These are phyloP conservation scores for Cheilosia pagana DNA, from an alignment of 2,888 invertebrate genomes.

Conservation along the genomic window DNA sequence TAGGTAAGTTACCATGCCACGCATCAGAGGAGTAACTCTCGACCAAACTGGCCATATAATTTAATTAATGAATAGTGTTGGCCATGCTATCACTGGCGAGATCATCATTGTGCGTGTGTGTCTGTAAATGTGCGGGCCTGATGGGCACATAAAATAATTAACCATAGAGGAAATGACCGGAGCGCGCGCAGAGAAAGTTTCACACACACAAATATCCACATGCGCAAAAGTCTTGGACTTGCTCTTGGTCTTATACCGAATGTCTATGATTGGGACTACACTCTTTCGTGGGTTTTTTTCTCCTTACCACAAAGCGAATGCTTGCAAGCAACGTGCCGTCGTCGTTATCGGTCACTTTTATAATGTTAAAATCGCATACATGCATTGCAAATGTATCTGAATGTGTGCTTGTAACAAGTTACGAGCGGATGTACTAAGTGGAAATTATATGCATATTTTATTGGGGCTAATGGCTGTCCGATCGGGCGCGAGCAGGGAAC, in stretches of 20 bases:
- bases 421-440: slow-evolving; percentile 74
- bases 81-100: slow-evolving; percentile 48
- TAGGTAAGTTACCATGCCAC: slow-evolving; percentile 86
- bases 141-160: slow-evolving; percentile 59
- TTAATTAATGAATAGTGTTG: slow-evolving; percentile 61
- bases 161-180: slow-evolving; percentile 67
- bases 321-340: slow-evolving; percentile 15
- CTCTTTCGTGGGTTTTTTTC: slow-evolving; percentile 70
- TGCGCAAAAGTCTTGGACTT: not conserved
- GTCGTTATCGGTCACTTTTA: slow-evolving; percentile 65
- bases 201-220: slow-evolving; percentile 49
- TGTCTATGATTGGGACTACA: slow-evolving; percentile 53
- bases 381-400: slow-evolving; percentile 17
- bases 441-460: slow-evolving; percentile 73
- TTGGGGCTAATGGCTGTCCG: slow-evolving; percentile 70
- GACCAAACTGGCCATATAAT: slow-evolving; percentile 39
- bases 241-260: not conserved
- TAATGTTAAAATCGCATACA: slow-evolving; percentile 48
- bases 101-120: slow-evolving; percentile 53
- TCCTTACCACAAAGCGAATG: slow-evolving; percentile 30
- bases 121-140: not conserved
- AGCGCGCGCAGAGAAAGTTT: slow-evolving; percentile 61
- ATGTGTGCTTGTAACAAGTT: slow-evolving; percentile 62
- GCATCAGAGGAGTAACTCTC: slow-evolving; percentile 1
- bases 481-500: not conserved